Percentiles rank a stretch among this genome's conserved stretches.
phyloP scores from a whole-genome alignment of 2,113 vertebrate genomes.

The Fukomys damarensis region DNA sequence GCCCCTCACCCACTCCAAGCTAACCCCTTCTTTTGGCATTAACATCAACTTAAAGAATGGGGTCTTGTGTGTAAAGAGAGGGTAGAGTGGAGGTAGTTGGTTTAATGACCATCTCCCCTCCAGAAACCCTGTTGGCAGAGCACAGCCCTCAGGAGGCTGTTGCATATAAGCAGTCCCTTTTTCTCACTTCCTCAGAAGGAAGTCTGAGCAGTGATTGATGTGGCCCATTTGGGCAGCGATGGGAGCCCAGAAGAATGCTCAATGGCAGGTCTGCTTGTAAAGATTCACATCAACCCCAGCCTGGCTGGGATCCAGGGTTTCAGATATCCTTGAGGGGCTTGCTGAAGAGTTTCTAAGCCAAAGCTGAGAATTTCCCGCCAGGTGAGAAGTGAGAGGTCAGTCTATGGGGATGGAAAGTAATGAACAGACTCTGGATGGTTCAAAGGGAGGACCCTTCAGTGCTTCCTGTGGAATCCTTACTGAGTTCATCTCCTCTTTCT shows the following conservation, averaged over 20 bases:
- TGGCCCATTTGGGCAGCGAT: slow-evolving; percentile 82
- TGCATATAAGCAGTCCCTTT: slow-evolving; percentile 85
- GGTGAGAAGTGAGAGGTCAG: slow-evolving; percentile 11
- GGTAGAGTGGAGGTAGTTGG: background rate
- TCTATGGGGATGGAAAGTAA: background rate
- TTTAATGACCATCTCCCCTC: slow-evolving; percentile 53
- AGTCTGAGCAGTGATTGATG: slow-evolving; percentile 83
- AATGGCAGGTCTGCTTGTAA: slow-evolving; percentile 79
- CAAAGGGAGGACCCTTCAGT: background rate
- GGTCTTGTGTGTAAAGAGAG: slow-evolving; percentile 59
- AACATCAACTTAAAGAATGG: background rate
- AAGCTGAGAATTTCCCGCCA: background rate
- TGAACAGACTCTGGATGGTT: background rate
- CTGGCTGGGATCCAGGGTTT: slow-evolving; percentile 49
- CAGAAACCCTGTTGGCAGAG: slow-evolving; percentile 75
- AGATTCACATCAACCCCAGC: slow-evolving; percentile 74
- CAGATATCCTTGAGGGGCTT: slow-evolving; percentile 64
- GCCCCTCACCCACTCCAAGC: background rate
- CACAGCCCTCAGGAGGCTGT: slow-evolving; percentile 70
- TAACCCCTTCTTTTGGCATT: slow-evolving; percentile 10
- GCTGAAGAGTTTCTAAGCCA: slow-evolving; percentile 3
- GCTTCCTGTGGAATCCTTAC: background rate
- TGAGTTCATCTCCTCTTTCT: background rate
- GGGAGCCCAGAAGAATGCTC: slow-evolving; percentile 80
- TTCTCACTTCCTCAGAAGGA: slow-evolving; percentile 84